Evolutionary conservation across 2,113 vertebrate species (phyloP), one percentile per base, ranked within the genome.

Genomic region (Atractosteus spatula): DNA sequence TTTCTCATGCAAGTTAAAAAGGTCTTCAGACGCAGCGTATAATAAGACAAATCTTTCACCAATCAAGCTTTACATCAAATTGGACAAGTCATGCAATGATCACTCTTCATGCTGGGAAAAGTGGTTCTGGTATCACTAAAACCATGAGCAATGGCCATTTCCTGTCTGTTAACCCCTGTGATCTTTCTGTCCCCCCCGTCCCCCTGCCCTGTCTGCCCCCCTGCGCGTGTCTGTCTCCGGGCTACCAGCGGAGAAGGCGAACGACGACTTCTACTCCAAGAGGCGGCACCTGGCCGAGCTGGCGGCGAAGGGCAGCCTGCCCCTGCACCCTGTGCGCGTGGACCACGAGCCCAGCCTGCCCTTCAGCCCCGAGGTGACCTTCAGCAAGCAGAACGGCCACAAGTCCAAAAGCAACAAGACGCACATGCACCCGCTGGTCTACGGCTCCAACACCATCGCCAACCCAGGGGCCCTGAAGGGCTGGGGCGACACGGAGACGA

Each of bases 401-500:
- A 97, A 96, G 86, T 88, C 90, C 73, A 94, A 94, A 82, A 77
- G 85, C 56, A 84, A 80, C 12, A 94, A 91, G 89, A 86, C 89
- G 0, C 88, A 91, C 63, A 90, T 83, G 69, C 96, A 97, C 66
- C 92, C 95, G 0, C 71, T 97, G 86, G 92, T 93, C 8, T 99
- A 97, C 87, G 95, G 92, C 59, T 85, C 92, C 82, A 95, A 95
- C 86, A 97, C 94, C 84, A 87, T 93, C 2, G 86, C 76, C 16
- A 87, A 8, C 63, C 85, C 43, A 72, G 87, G 83, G 80, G 88
- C 61, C 68, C 55, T 91, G 74, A 98, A 95, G 90, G 92, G 88
- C 77, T 99, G 97, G 97, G 96, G 97, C 8, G 92, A 94, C 77
- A 95, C 89, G 0, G 97, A 98, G 83, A 96, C 91, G 0, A 92